Conservation (phyloP, 2,888 invertebrate genomes). For the Xylota sylvarum region DNA sequence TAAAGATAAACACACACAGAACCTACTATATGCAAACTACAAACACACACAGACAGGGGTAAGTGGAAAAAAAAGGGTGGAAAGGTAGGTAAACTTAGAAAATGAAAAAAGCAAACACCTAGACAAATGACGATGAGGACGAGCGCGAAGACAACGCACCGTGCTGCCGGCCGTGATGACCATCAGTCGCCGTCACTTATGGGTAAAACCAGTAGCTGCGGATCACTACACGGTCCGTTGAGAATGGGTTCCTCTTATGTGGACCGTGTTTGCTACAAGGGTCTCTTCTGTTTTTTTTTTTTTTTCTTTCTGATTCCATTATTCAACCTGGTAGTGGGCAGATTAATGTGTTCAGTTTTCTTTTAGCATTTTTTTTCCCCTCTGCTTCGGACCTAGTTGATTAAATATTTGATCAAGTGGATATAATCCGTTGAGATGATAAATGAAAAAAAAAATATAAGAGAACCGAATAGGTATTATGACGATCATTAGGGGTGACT, state of each 20-base stretch:
- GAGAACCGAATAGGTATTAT: background rate
- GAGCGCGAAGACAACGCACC: slow-evolving; percentile 14
- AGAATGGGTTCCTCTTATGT: slow-evolving; percentile 43
- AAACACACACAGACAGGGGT: slow-evolving; percentile 11
- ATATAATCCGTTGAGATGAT: slow-evolving; percentile 39
- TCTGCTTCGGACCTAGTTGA: slow-evolving; percentile 1
- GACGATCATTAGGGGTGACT: slow-evolving; percentile 8
- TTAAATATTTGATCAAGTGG: slow-evolving; percentile 61
- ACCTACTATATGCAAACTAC: slow-evolving; percentile 48
- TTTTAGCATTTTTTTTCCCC: slow-evolving; percentile 3
- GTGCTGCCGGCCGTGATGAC: slow-evolving; percentile 32
- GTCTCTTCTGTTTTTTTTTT: slow-evolving; percentile 7
- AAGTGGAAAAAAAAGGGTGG: slow-evolving; percentile 26
- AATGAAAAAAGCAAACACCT: slow-evolving; percentile 45
- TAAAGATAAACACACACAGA: slow-evolving; percentile 21
- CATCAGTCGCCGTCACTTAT: slow-evolving; percentile 58
- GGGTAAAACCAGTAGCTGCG: slow-evolving; percentile 74
- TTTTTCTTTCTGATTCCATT: slow-evolving; percentile 46
- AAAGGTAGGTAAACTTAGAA: slow-evolving; percentile 39
- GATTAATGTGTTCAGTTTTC: slow-evolving; percentile 41
- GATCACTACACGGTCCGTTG: slow-evolving; percentile 69
- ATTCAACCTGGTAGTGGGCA: slow-evolving; percentile 40
- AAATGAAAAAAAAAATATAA: background rate
- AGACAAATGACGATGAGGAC: slow-evolving; percentile 57
- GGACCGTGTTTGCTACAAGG: slow-evolving; percentile 11